Evolutionary conservation across 2,797 vertebrate species (phyloP).

Genomic region (Rhinophrynus dorsalis): DNA sequence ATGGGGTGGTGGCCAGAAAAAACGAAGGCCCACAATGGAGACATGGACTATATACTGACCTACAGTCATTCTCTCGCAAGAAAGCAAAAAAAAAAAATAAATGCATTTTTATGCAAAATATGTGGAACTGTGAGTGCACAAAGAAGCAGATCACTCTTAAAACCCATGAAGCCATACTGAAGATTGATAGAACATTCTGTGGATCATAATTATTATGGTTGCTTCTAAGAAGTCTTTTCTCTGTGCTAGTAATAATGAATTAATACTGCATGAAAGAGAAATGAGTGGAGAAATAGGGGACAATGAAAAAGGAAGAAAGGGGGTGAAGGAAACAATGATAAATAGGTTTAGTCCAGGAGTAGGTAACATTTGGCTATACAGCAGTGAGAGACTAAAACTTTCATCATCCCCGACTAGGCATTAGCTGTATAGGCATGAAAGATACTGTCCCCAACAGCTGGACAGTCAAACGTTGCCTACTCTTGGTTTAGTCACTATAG

Average conservation of each 20-base stretch:
- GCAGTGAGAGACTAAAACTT: too few relatives aligned
- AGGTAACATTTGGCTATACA: too few relatives aligned
- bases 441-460: too few relatives aligned
- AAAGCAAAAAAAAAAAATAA: slow-evolving; percentile 11
- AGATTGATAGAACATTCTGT: slow-evolving; percentile 2
- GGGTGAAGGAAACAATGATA: not conserved
- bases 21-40: not conserved
- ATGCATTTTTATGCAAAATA: not conserved
- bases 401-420: too few relatives aligned
- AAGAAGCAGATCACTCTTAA: not conserved
- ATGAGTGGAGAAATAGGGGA: not conserved
- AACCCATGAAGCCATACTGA: slow-evolving; percentile 38
- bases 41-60: not conserved
- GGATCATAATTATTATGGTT: not conserved
- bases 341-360: too few relatives aligned
- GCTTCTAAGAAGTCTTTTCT: not conserved
- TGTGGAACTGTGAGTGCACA: not conserved
- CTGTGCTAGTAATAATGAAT: not conserved
- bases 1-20: not conserved
- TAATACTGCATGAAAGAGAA: not conserved
- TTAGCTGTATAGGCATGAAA: too few relatives aligned
- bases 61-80: slow-evolving; percentile 15
- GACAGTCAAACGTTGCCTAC: too few relatives aligned
- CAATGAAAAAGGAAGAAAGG: not conserved
- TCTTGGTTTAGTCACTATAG: too few relatives aligned